Base-by-base conservation (phyloP, 2,888 invertebrate species). In the Fragum fragum region DNA sequence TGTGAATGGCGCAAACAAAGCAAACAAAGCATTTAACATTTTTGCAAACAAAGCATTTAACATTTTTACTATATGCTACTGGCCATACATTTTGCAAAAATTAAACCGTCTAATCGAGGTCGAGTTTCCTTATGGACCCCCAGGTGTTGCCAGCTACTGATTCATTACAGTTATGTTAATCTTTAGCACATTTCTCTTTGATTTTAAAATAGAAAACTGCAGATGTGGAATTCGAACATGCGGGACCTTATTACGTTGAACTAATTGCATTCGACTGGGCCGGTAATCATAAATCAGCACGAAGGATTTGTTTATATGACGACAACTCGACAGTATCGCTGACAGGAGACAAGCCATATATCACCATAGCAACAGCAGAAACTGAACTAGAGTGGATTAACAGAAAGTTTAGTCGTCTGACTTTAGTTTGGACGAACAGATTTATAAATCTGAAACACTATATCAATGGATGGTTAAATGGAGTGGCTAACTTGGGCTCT, bases 251-350 rank as follows among this genome's bases (percentile, higher is more conserved):
- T 59, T 63, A 61, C 16, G 63, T 83, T 1, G 71, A 79, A 32
- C n/a, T 83, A 29, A 71, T 74, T 3, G 83, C 76, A 0, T 57
- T 59, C 23, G 88, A 88, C 55, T 79, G 71, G 16, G 88, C 88
- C 16, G 83, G 80, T n/a, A 88, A 88, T 47, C 18, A 68, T n/a
- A 81, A 82, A 47, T 53, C 68, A n/a, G 68, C 83, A 0, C 68
- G 88, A 39, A 70, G 83, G 39, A 68, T 88, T 0, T 73, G 86
- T 7, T 36, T 88, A 14, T 88, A 73, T 73, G 88, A 88, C 39
- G 72, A 84, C 72, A 21, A 55, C 1, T 86, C 88, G 16, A 70
- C 59, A 2, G 83, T 86, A 11, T 72, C 76, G 14, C 66, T 66
- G 2, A 23, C 57, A 0, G 77, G 78, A 0, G 42, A 47, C 14